Conservation (phyloP, 1,140 invertebrate genomes). For the Orchesella cincta region DNA sequence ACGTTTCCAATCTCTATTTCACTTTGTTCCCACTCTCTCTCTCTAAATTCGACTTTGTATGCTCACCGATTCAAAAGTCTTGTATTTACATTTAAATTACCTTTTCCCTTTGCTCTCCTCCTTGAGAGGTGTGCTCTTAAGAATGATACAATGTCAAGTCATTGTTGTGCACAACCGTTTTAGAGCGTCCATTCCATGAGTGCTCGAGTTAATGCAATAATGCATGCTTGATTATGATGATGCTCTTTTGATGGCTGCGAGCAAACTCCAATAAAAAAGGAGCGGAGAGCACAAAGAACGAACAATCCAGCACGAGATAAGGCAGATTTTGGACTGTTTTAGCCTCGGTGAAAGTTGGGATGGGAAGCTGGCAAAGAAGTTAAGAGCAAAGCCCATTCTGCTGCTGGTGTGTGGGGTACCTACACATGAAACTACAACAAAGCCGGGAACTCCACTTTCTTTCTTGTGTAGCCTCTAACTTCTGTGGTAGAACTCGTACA, state of each 20-base stretch:
- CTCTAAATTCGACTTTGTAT: no score
- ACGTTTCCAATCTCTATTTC: no score
- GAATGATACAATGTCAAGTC: no score
- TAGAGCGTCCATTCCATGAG: no score
- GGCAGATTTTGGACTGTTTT: constrained; percentile 21
- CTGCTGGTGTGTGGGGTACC: background rate
- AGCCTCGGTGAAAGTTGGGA: background rate
- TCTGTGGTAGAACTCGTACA: background rate
- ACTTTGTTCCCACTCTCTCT: no score
- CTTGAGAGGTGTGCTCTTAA: no score
- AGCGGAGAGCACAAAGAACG: background rate
- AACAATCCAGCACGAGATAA: constrained; percentile 25
- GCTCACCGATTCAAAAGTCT: no score
- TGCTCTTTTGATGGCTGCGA: background rate
- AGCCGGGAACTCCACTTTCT: background rate
- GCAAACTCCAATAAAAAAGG: background rate
- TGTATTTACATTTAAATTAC: no score
- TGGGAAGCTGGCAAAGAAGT: background rate
- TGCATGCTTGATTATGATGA: background rate
- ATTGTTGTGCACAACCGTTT: no score
- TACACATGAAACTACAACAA: background rate
- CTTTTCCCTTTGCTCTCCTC: no score
- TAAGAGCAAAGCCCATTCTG: background rate
- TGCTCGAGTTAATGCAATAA: no score
- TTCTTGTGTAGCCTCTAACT: background rate